Evolutionary conservation across 2,113 vertebrate species (phyloP), one percentile per base, ranked within the genome.

Genomic region (Tyto alba): DNA sequence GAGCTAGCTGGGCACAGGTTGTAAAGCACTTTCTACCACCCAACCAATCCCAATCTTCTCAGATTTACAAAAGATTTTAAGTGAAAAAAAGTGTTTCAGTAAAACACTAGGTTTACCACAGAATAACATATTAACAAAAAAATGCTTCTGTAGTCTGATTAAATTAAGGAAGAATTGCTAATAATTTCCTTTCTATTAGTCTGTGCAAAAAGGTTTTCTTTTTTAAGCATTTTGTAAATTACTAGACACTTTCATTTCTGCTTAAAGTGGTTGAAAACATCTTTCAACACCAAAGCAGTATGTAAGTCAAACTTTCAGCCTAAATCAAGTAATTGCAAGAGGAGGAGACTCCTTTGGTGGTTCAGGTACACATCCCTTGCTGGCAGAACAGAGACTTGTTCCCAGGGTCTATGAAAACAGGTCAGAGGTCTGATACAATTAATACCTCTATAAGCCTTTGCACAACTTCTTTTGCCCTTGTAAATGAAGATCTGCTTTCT

Each of bases 281-380:
- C 5, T 66, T 87, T 60, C 27, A 69, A 19, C 30, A 66, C 16
- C 13, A 53, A 80, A 84, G 13, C 10, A 40, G n/a, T 36, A 27
- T 3, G 2, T 13, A 30, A 85, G 6, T 38, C 22, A 67, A 86
- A 43, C 6, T 77, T 32, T 63, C 7, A 73, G 11, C 45, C 29
- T 87, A 57, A 77, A 52, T 47, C 22, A 55, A 64, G 16, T 6
- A 45, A 41, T 10, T 64, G 29, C 10, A 45, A 41, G 60, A 72
- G 19, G 11, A 63, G 7, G 7, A 20, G 15, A 50, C 8, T 2
- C 3, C 10, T 48, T 0, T 19, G 11, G 38, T 10, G 40, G 1
- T 36, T 40, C 7, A 11, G 32, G 32, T 71, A 66, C 9, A 52
- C 40, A 74, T 41, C 17, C 9, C 16, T 69, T 81, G 18, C 47